A percentile compares a stretch with the other conserved stretches of the same genome.
phyloP scores from a whole-genome alignment of 2,888 invertebrate species.

The Tillus elongatus region DNA sequence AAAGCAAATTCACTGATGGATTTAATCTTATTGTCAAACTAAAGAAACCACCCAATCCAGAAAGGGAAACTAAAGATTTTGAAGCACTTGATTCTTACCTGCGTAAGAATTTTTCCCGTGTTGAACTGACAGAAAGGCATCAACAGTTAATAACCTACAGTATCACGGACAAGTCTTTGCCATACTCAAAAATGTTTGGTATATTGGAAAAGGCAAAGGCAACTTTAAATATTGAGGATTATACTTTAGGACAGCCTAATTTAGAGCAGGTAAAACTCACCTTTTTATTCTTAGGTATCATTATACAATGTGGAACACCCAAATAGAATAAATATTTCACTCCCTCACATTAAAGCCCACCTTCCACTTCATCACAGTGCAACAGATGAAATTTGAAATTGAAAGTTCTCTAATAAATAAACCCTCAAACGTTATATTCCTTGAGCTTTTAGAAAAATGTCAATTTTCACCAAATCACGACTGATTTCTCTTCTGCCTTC shows the following conservation, averaged over 20 bases:
- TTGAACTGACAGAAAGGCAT: constrained; percentile 54
- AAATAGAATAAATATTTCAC: too few relatives aligned
- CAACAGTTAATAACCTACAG: constrained; percentile 66
- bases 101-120: constrained; percentile 30
- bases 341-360: too few relatives aligned
- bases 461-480: too few relatives aligned
- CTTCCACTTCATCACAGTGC: too few relatives aligned
- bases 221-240: constrained; percentile 58
- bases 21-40: constrained; percentile 41
- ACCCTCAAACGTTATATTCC: too few relatives aligned
- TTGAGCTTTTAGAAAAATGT: too few relatives aligned
- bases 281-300: too few relatives aligned
- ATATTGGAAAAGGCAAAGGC: constrained; percentile 53
- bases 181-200: constrained; percentile 70
- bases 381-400: too few relatives aligned
- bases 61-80: constrained; percentile 17
- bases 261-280: constrained; percentile 66
- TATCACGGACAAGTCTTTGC: constrained; percentile 48
- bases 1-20: constrained; percentile 66
- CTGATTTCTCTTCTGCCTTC: too few relatives aligned
- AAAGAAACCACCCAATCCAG: constrained; percentile 27
- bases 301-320: too few relatives aligned
- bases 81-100: constrained; percentile 31
- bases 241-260: constrained; percentile 73
- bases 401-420: too few relatives aligned